A percentile compares a stretch with the other conserved stretches of the same genome.
Conservation (phyloP, 2,113 vertebrate species). For the Chlamydotis undulata region DNA sequence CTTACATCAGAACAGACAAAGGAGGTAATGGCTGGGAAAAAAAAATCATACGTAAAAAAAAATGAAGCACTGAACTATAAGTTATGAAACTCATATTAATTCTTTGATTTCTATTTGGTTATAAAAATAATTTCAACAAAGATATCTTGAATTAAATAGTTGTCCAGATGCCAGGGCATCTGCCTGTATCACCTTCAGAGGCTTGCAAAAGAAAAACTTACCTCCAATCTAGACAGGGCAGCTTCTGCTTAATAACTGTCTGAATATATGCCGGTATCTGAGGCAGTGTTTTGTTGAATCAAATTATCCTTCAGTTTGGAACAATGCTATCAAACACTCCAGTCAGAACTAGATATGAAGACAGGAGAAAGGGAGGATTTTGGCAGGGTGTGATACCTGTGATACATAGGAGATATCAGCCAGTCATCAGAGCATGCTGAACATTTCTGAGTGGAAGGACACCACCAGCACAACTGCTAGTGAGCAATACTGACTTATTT, state of each 20-base stretch:
- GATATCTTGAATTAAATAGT: background rate
- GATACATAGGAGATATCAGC: background rate
- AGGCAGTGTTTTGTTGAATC: background rate
- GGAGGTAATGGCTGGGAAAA: background rate
- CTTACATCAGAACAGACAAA: background rate
- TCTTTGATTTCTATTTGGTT: background rate
- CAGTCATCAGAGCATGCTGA: background rate
- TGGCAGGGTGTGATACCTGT: background rate
- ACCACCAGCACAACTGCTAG: background rate
- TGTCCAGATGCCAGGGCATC: background rate
- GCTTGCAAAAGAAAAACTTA: background rate
- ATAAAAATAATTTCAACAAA: background rate
- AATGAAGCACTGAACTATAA: background rate
- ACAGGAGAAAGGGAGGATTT: background rate
- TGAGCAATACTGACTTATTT: background rate
- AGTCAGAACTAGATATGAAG: background rate
- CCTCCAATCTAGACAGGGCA: background rate
- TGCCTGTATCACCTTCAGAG: background rate
- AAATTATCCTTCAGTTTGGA: background rate
- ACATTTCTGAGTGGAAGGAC: background rate
- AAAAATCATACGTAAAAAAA: background rate
- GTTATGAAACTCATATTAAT: background rate
- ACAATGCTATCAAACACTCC: background rate
- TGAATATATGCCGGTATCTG: background rate
- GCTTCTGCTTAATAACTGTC: background rate